Percentiles rank a stretch among this genome's conserved stretches.
Conservation (phyloP, 2,113 vertebrate species). For the Cyanocitta stelleri region DNA sequence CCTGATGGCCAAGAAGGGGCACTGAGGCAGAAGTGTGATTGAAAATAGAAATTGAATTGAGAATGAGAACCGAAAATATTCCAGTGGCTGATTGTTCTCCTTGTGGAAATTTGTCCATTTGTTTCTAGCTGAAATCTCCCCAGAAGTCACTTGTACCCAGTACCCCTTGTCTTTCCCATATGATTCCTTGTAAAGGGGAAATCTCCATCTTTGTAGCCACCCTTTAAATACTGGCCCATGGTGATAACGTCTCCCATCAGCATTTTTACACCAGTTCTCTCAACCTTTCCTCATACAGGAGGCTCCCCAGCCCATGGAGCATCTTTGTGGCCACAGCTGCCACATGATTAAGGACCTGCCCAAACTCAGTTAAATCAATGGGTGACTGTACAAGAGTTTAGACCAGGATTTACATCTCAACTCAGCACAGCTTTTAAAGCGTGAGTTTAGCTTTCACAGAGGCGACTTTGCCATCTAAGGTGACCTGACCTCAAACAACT, state of each 20-base stretch:
- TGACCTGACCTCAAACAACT: background rate
- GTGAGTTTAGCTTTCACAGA: background rate
- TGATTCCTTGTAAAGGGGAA: background rate
- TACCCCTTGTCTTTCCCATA: rapidly evolving
- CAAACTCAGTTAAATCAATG: background rate
- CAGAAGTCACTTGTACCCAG: background rate
- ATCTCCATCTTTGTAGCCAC: background rate
- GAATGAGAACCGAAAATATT: background rate
- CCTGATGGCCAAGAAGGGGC: background rate
- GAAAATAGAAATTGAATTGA: background rate
- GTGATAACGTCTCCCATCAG: no score
- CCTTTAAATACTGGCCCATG: background rate
- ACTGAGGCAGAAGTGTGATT: background rate
- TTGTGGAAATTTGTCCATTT: background rate
- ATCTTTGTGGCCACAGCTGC: background rate
- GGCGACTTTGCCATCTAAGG: background rate
- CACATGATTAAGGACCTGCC: background rate
- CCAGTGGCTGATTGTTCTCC: no score
- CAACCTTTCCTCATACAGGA: background rate
- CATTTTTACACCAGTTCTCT: background rate
- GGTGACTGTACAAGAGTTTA: background rate
- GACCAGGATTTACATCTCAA: background rate
- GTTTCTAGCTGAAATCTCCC: background rate
- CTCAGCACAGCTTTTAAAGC: background rate
- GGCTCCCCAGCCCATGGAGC: no score